A percentile compares a stretch with the other conserved stretches of the same genome.
Evolutionary conservation across 1,140 invertebrate species (phyloP).

Genomic region (Drosophila guanche): DNA sequence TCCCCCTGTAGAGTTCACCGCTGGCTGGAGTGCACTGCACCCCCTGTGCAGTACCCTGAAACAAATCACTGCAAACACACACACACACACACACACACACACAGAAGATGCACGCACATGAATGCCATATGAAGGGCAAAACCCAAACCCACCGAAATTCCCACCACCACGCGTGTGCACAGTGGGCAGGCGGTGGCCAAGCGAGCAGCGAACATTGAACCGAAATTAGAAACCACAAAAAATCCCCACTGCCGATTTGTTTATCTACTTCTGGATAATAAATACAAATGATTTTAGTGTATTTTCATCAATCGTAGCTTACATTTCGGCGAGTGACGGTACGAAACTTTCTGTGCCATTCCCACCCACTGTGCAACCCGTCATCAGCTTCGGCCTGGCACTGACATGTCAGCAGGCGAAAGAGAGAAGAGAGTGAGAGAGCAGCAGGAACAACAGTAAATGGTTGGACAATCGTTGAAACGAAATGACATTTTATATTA

Average conservation of each 20-base stretch:
- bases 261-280: not conserved
- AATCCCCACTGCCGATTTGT: not conserved
- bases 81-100: constrained; percentile 21
- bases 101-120: constrained; percentile 6
- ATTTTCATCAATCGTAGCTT: not conserved
- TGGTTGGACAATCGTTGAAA: constrained; percentile 58
- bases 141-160: constrained; percentile 27
- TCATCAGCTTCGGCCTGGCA: constrained; percentile 23
- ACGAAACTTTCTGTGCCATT: not conserved
- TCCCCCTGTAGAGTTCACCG: constrained; percentile 10
- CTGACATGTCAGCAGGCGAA: constrained; percentile 64
- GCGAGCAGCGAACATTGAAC: too few relatives aligned
- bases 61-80: constrained; percentile 63
- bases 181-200: constrained; percentile 29
- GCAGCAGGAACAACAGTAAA: constrained; percentile 40
- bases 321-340: too few relatives aligned
- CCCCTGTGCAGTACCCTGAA: constrained; percentile 34
- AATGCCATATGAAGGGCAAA: constrained; percentile 7
- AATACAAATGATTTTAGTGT: not conserved
- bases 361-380: constrained; percentile 49
- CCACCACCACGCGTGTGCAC: constrained; percentile 24
- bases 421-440: not conserved
- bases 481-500: constrained; percentile 71
- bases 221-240: too few relatives aligned
- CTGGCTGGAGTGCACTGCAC: constrained; percentile 52